phyloP scores from a whole-genome alignment of 2,113 vertebrate genomes.

The Lethenteron reissneri region DNA sequence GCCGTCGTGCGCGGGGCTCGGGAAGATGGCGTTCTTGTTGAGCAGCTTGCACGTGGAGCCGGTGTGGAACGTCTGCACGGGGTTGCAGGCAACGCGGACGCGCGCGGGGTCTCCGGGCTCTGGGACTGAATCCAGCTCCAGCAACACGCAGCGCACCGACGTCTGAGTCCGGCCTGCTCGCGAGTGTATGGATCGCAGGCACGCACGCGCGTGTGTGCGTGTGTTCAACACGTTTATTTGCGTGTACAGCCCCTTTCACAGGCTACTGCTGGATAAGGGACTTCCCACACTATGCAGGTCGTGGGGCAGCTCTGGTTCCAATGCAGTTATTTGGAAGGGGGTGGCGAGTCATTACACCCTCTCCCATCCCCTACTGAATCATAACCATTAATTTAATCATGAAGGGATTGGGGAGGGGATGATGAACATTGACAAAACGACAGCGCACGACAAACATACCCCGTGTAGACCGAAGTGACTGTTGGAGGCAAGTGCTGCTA shows the following conservation, averaged over 20 bases:
- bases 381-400: too few relatives aligned
- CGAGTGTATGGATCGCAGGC: too few relatives aligned
- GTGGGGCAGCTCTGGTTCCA: too few relatives aligned
- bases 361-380: too few relatives aligned
- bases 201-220: too few relatives aligned
- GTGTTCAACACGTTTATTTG: too few relatives aligned
- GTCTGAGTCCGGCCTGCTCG: slow-evolving; percentile 45
- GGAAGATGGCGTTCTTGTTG: slow-evolving; percentile 74
- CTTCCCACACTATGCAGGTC: too few relatives aligned
- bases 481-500: too few relatives aligned
- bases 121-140: slow-evolving; percentile 42
- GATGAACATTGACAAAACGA: background rate
- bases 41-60: slow-evolving; percentile 66
- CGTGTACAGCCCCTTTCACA: too few relatives aligned
- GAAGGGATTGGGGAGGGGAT: background rate
- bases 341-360: too few relatives aligned
- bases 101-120: slow-evolving; percentile 19
- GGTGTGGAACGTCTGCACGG: slow-evolving; percentile 55
- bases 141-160: slow-evolving; percentile 45
- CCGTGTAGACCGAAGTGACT: background rate
- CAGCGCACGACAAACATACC: background rate
- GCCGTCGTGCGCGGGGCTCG: slow-evolving; percentile 33
- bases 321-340: too few relatives aligned
- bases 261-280: too few relatives aligned
- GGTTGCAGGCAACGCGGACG: slow-evolving; percentile 37